Evolutionary conservation across 2,888 invertebrate species (phyloP).

Genomic region (Sinotaia quadrata): DNA sequence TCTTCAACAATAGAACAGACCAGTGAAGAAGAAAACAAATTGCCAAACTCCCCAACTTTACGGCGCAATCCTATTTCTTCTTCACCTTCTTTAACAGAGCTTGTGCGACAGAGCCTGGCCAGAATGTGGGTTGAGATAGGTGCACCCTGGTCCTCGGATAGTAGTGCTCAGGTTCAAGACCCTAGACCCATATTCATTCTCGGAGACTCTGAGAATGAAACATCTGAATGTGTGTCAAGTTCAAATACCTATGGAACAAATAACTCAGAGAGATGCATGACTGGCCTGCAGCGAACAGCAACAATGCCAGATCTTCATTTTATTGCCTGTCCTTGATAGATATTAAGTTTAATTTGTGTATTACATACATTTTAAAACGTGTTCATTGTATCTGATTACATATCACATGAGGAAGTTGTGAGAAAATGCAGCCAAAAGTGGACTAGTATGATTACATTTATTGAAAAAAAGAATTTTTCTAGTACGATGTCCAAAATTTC

Average conservation of each 20-base stretch:
- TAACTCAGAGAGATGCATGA: not conserved
- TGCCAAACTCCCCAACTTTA: constrained; percentile 10
- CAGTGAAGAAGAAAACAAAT: not conserved
- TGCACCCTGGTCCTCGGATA: not conserved
- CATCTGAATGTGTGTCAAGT: too few relatives aligned
- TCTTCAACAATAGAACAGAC: too few relatives aligned
- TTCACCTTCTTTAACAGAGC: constrained; percentile 51
- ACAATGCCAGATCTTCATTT: constrained; percentile 22
- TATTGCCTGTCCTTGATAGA: constrained; percentile 7
- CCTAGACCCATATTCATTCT: constrained; percentile 9
- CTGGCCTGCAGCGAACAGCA: constrained; percentile 19
- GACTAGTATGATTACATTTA: too few relatives aligned
- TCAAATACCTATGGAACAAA: not conserved
- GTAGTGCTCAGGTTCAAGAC: not conserved
- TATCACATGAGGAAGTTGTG: too few relatives aligned
- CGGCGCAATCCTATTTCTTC: constrained; percentile 42
- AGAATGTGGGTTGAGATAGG: constrained; percentile 8
- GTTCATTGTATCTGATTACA: too few relatives aligned
- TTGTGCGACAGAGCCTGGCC: constrained; percentile 42
- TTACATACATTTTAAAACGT: too few relatives aligned
- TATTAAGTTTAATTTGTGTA: too few relatives aligned
- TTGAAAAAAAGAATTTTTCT: too few relatives aligned
- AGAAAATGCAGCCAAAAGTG: too few relatives aligned
- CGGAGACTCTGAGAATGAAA: constrained; percentile 11
- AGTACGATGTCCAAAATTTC: too few relatives aligned